Evolutionary conservation across 1,140 invertebrate species (phyloP).

Genomic region (Dermatophagoides farinae): DNA sequence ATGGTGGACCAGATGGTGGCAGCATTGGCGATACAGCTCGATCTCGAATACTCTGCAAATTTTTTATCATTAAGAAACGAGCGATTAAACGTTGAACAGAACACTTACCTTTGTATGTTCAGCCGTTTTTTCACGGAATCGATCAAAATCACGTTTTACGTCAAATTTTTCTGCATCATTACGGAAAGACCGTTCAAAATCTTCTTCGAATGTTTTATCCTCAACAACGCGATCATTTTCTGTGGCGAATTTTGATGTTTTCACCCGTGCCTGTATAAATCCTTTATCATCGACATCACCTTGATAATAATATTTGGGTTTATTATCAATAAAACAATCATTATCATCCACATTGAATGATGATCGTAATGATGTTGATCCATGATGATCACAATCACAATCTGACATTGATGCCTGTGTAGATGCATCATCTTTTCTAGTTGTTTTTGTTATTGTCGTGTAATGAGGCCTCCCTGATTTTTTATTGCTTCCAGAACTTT

Average conservation of each 20-base stretch:
- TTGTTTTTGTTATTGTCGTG: neutral
- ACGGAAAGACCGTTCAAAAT: conserved; percentile 5
- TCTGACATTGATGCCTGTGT: conserved; percentile 15
- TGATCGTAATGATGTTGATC: neutral
- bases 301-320: neutral
- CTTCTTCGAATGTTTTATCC: neutral
- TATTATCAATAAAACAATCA: neutral
- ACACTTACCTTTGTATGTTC: neutral
- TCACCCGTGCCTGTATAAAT: neutral
- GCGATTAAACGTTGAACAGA: neutral
- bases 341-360: neutral
- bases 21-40: neutral
- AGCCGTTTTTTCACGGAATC: neutral
- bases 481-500: neutral
- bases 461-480: neutral
- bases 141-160: neutral
- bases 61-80: too few species aligned
- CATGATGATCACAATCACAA: conserved; percentile 1
- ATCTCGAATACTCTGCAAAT: neutral
- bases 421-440: conserved; percentile 14
- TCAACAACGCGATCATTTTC: conserved; percentile 1
- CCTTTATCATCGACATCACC: neutral
- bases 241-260: neutral
- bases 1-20: neutral
- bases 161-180: neutral